phyloP scores from a whole-genome alignment of 2,888 invertebrate species.

The Pterobdella sp. region DNA sequence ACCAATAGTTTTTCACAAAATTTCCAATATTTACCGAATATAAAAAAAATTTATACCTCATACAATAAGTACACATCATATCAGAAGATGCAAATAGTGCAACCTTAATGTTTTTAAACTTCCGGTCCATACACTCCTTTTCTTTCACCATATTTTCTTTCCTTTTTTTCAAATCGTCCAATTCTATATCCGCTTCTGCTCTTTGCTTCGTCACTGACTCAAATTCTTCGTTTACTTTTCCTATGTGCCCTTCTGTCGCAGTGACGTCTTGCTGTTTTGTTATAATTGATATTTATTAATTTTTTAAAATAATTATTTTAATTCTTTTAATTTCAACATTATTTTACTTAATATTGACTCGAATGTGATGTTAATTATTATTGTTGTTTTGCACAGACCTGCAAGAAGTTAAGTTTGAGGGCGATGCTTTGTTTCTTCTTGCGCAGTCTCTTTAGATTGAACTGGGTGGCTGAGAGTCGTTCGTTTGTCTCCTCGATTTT shows the following conservation, averaged over 20 bases:
- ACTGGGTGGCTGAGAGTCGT: background rate
- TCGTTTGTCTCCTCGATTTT: constrained; percentile 12
- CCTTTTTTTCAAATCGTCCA: background rate
- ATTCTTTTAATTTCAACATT: too few species aligned
- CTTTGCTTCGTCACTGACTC: background rate
- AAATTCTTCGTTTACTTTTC: background rate
- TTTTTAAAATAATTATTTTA: too few species aligned
- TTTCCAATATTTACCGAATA: too few species aligned
- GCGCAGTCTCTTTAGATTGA: constrained; percentile 4
- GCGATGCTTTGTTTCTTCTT: constrained; percentile 17
- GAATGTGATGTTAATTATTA: too few species aligned
- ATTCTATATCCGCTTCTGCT: background rate
- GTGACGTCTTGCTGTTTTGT: constrained; percentile 1
- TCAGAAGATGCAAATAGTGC: too few species aligned
- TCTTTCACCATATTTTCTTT: background rate
- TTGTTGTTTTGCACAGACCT: background rate
- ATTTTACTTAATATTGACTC: too few species aligned
- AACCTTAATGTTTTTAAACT: constrained; percentile 8
- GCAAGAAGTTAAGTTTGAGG: background rate
- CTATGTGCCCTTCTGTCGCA: background rate
- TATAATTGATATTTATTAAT: too few species aligned
- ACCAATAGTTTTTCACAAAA: too few species aligned
- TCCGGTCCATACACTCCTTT: background rate
- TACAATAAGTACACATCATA: too few species aligned
- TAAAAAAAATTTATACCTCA: too few species aligned